phyloP scores from a whole-genome alignment of 1,140 invertebrate species.

The Drosophila ananassae region DNA sequence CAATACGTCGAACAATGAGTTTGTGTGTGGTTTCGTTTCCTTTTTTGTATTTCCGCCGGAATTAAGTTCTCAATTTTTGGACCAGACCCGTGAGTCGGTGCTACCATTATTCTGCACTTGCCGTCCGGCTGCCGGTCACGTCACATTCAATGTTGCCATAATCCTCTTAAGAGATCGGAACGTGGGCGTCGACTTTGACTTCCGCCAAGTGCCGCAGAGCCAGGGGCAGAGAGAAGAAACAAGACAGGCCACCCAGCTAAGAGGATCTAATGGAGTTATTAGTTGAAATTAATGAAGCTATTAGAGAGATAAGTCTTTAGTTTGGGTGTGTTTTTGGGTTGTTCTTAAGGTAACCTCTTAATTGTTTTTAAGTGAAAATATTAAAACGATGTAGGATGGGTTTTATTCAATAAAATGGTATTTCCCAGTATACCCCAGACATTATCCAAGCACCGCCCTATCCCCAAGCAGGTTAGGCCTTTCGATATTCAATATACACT shows the following conservation, averaged over 20 bases:
- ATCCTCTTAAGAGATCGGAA: conserved; percentile 64
- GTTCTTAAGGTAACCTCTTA: neutral
- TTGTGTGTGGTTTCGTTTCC: conserved; percentile 27
- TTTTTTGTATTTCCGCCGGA: conserved; percentile 71
- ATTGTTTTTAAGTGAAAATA: neutral
- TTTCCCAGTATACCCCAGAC: neutral
- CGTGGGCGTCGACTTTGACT: conserved; percentile 72
- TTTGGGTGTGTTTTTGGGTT: conserved; percentile 3
- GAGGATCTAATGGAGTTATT: conserved; percentile 65
- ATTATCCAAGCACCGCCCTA: neutral
- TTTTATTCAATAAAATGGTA: too few species aligned
- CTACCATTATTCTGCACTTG: conserved; percentile 60
- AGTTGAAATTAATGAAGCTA: conserved; percentile 54
- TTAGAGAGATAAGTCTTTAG: conserved; percentile 31
- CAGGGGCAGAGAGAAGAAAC: neutral
- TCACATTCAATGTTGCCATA: conserved; percentile 65
- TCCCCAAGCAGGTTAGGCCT: conserved; percentile 34
- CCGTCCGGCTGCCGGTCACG: conserved; percentile 56
- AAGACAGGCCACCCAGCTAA: conserved; percentile 60
- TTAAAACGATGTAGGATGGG: neutral
- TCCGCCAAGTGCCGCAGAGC: conserved; percentile 29
- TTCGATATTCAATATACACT: conserved; percentile 54
- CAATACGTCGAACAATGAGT: conserved; percentile 12
- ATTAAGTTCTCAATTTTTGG: conserved; percentile 64
- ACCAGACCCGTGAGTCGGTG: conserved; percentile 14